Evolutionary conservation across 2,797 vertebrate genomes (phyloP).

Genomic region (Pangasius macronema): DNA sequence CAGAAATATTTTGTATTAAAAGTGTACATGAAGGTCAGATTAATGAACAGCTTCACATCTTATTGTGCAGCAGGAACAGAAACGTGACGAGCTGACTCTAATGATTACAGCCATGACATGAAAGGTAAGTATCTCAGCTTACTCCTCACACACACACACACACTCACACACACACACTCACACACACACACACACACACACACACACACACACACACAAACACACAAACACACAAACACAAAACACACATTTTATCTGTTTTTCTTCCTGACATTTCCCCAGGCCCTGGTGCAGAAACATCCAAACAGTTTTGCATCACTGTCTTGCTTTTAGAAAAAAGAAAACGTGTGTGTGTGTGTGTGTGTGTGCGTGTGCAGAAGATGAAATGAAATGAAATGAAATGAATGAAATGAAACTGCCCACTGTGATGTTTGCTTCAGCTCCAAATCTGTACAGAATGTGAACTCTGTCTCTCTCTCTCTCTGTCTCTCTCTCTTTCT

Average conservation of each 20-base stretch:
- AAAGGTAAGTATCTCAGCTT: not conserved
- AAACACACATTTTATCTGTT: not conserved
- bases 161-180: not conserved
- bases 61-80: not conserved
- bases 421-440: not conserved
- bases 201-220: not conserved
- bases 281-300: conserved; percentile 17
- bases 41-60: not conserved
- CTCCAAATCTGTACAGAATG: not conserved
- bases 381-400: not conserved
- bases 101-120: not conserved
- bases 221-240: not conserved
- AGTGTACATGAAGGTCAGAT: not conserved
- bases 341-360: not conserved
- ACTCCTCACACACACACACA: not conserved
- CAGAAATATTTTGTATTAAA: not conserved
- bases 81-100: not conserved
- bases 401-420: not conserved
- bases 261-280: conserved; percentile 18
- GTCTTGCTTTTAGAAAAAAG: not conserved
- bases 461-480: not conserved
- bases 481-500: not conserved
- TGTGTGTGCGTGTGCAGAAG: not conserved
- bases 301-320: conserved; percentile 6
- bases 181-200: not conserved